Conservation (phyloP, 2,888 invertebrate genomes). For the Clivina fossor region DNA sequence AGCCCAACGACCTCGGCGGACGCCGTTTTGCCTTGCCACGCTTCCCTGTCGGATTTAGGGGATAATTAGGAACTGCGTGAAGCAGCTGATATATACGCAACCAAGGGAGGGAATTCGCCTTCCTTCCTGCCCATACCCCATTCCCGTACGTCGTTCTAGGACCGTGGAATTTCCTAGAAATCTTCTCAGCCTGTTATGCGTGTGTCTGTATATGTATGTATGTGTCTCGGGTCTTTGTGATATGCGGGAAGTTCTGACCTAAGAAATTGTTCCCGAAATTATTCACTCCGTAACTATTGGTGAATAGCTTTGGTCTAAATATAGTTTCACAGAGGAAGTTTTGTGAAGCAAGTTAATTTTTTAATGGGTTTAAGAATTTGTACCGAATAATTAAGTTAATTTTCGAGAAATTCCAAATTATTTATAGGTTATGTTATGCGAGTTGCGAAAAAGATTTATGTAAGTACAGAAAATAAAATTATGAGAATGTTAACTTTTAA, state of each 20-base stretch:
- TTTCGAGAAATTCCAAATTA: too few species aligned
- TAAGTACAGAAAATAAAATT: too few species aligned
- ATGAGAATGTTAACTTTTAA: too few species aligned
- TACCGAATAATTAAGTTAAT: too few species aligned
- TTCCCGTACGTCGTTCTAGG: neutral
- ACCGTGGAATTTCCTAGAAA: neutral
- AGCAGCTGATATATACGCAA: conserved; percentile 22
- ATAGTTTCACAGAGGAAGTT: too few species aligned
- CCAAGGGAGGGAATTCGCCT: neutral
- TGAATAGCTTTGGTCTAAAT: too few species aligned
- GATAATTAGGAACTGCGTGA: conserved; percentile 23
- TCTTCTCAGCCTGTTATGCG: neutral
- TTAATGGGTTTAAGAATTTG: too few species aligned
- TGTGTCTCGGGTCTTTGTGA: neutral
- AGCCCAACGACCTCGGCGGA: too few species aligned
- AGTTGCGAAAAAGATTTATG: too few species aligned
- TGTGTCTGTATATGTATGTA: neutral
- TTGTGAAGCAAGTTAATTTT: neutral
- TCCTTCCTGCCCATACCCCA: neutral
- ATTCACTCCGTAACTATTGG: neutral
- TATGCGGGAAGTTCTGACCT: neutral
- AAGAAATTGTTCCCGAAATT: neutral
- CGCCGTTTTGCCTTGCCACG: too few species aligned
- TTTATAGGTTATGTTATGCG: too few species aligned
- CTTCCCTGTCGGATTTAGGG: neutral